phyloP scores from a whole-genome alignment of 2,888 invertebrate genomes.

The Scotopteryx bipunctaria region DNA sequence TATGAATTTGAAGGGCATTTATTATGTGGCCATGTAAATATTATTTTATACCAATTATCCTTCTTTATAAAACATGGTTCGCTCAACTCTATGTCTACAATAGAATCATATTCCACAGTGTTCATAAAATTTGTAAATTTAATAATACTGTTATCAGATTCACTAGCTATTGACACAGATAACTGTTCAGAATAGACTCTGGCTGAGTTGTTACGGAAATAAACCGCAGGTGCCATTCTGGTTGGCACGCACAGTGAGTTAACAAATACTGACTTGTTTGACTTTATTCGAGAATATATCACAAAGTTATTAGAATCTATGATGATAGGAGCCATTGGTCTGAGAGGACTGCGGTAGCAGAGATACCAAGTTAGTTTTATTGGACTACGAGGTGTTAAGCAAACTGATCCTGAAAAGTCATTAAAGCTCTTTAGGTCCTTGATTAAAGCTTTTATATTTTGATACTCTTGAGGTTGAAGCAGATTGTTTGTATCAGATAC shows the following conservation, averaged over 20 bases:
- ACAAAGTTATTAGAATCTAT: slow-evolving; percentile 63
- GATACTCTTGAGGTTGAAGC: slow-evolving; percentile 58
- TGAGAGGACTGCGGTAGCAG: slow-evolving; percentile 67
- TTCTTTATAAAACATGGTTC: slow-evolving; percentile 72
- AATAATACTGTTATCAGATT: slow-evolving; percentile 62
- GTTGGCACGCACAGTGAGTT: slow-evolving; percentile 73
- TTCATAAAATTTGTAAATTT: slow-evolving; percentile 64
- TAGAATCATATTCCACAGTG: slow-evolving; percentile 70
- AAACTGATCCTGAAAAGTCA: slow-evolving; percentile 37
- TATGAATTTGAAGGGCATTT: slow-evolving; percentile 62
- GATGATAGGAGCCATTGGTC: slow-evolving; percentile 67
- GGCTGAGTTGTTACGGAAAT: slow-evolving; percentile 58
- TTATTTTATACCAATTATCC: slow-evolving; percentile 73
- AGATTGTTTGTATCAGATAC: slow-evolving; percentile 58
- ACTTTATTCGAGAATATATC: slow-evolving; percentile 65
- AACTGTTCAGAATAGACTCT: slow-evolving; percentile 72
- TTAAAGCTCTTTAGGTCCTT: slow-evolving; percentile 37
- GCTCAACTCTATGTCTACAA: slow-evolving; percentile 66
- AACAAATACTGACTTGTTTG: slow-evolving; percentile 73
- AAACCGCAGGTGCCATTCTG: slow-evolving; percentile 67
- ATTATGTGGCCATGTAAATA: slow-evolving; percentile 67
- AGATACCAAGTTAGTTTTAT: slow-evolving; percentile 67
- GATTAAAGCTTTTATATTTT: slow-evolving; percentile 47
- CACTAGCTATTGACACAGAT: slow-evolving; percentile 61
- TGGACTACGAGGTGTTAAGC: slow-evolving; percentile 52